Percentiles rank a stretch among this genome's conserved stretches.
Evolutionary conservation across 2,113 vertebrate genomes (phyloP).

Genomic region (Callithrix jacchus): DNA sequence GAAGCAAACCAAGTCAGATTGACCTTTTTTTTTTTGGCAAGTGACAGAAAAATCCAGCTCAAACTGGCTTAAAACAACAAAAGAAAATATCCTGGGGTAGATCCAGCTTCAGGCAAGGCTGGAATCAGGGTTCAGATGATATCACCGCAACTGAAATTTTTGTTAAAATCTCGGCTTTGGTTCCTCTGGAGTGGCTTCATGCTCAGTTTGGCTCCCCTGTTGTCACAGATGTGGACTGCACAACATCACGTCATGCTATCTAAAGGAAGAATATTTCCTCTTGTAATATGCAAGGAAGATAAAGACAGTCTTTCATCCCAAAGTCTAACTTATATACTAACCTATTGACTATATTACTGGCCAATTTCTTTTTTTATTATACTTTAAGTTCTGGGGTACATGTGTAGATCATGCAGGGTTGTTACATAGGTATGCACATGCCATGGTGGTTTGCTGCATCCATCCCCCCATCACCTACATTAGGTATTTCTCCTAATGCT

Average conservation of each 20-base stretch:
- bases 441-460: too few species aligned
- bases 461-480: too few species aligned
- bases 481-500: too few species aligned
- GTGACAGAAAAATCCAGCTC: neutral
- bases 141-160: neutral
- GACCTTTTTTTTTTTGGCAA: neutral
- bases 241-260: neutral
- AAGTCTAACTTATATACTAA: neutral
- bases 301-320: neutral
- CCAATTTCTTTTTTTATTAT: neutral
- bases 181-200: neutral
- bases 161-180: neutral
- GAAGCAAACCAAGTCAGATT: neutral
- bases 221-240: neutral
- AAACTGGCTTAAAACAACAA: neutral
- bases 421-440: too few species aligned
- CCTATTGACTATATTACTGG: neutral
- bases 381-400: too few species aligned
- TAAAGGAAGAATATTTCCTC: neutral
- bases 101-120: neutral
- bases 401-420: too few species aligned
- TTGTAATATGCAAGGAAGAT: neutral
- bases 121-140: neutral
- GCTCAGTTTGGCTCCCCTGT: neutral
- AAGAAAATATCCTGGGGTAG: neutral